Percentiles rank a stretch among this genome's conserved stretches.
phyloP scores from a whole-genome alignment of 2,113 vertebrate genomes.

The Pelecanus crispus region DNA sequence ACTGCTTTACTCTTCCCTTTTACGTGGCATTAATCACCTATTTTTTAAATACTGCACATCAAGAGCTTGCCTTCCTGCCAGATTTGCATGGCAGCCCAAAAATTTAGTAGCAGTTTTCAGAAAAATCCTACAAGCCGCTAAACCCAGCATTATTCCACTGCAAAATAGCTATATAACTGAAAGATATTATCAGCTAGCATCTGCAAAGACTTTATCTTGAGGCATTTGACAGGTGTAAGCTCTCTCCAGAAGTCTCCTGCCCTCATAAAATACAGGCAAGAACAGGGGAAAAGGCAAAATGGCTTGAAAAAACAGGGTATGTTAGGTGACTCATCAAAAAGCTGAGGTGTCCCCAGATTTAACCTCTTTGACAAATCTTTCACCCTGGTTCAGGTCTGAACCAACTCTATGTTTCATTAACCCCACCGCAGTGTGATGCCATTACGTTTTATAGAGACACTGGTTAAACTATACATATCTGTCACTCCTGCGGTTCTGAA shows the following conservation, averaged over 20 bases:
- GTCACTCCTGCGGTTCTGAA: background rate
- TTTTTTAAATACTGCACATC: background rate
- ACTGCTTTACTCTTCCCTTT: background rate
- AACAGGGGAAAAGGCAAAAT: background rate
- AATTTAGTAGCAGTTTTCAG: background rate
- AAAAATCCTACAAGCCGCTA: background rate
- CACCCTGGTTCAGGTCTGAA: background rate
- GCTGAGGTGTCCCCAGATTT: background rate
- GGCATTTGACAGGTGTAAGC: background rate
- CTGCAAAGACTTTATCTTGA: background rate
- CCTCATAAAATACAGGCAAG: background rate
- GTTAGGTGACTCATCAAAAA: background rate
- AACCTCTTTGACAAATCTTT: background rate
- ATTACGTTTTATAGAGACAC: fast-evolving
- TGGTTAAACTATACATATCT: background rate
- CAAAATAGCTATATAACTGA: background rate
- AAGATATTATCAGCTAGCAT: background rate
- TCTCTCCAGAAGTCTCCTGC: background rate
- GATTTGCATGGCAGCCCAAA: fast-evolving
- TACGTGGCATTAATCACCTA: background rate
- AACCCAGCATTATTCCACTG: background rate
- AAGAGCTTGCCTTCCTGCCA: background rate
- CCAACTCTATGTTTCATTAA: background rate
- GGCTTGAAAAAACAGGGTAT: background rate
- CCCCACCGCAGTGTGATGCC: background rate